These are phyloP conservation scores for Cacoxenus indagator DNA, from an alignment of 2,888 invertebrate species.

Conservation along the genomic window DNA sequence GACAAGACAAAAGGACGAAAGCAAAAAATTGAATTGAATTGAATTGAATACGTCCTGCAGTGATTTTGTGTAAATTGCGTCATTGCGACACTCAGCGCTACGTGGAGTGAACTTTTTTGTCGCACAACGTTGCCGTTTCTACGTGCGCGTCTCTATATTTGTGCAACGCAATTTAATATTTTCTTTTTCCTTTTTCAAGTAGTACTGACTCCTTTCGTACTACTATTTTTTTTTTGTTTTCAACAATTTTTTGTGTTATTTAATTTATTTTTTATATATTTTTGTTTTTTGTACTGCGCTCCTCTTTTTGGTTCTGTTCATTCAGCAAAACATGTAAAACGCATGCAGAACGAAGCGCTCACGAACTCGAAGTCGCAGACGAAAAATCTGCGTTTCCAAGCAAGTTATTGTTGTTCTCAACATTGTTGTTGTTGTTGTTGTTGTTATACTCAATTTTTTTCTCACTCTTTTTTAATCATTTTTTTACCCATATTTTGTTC, in stretches of 20 bases:
- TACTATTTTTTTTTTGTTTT: not conserved
- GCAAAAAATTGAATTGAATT: not conserved
- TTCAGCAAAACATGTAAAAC: not conserved
- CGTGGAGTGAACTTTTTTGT: slow-evolving; percentile 6
- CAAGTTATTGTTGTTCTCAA: too few relatives aligned
- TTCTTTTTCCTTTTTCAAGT: not conserved
- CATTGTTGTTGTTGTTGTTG: slow-evolving; percentile 23
- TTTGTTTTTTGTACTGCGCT: too few relatives aligned
- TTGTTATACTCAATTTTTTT: slow-evolving; percentile 19
- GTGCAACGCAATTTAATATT: not conserved
- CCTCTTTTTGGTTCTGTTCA: too few relatives aligned
- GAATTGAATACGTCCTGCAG: slow-evolving; percentile 22
- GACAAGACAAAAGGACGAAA: not conserved
- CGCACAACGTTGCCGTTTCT: not conserved
- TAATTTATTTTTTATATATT: not conserved
- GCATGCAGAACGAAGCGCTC: not conserved
- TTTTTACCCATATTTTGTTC: slow-evolving; percentile 23
- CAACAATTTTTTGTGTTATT: too few relatives aligned
- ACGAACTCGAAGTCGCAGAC: not conserved
- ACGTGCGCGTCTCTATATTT: not conserved
- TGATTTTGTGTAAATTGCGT: slow-evolving; percentile 29
- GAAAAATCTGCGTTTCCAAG: not conserved
- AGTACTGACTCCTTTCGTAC: not conserved
- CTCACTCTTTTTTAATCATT: slow-evolving; percentile 11
- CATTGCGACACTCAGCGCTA: not conserved